These are phyloP conservation scores for Neopelma chrysocephalum DNA, from an alignment of 2,797 vertebrate species.

Conservation along the genomic window DNA sequence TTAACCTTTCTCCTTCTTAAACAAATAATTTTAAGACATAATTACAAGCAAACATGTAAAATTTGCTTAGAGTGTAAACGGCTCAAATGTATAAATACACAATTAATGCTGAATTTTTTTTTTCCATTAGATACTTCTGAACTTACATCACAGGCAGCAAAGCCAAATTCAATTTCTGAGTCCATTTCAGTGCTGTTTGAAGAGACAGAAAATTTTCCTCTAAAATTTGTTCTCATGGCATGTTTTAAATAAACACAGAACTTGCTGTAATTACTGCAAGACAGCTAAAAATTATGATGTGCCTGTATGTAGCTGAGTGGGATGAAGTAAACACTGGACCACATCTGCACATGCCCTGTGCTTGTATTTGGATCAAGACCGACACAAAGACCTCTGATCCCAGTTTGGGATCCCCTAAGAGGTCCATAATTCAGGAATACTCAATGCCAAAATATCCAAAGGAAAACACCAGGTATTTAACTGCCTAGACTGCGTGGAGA, in stretches of 20 bases:
- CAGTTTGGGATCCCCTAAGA: neutral
- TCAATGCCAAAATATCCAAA: rapidly evolving
- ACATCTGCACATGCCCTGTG: neutral
- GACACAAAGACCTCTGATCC: neutral
- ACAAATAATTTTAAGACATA: neutral
- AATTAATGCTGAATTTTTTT: neutral
- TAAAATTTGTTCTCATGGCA: neutral
- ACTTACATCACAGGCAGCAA: neutral
- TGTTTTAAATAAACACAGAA: neutral
- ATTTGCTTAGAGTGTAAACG: neutral
- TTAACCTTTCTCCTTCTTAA: neutral
- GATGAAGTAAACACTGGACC: neutral
- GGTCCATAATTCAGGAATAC: neutral
- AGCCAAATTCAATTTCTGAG: neutral
- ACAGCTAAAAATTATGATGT: neutral
- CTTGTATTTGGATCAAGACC: neutral
- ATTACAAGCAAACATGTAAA: neutral
- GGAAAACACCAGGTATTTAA: neutral
- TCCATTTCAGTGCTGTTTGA: neutral
- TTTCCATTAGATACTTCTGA: neutral
- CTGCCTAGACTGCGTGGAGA: neutral
- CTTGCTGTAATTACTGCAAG: neutral
- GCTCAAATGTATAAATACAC: neutral
- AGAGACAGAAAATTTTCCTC: neutral
- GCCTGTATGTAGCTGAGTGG: neutral